Conservation (phyloP, 2,797 vertebrate species). For the Hippopotamyrus pictus region DNA sequence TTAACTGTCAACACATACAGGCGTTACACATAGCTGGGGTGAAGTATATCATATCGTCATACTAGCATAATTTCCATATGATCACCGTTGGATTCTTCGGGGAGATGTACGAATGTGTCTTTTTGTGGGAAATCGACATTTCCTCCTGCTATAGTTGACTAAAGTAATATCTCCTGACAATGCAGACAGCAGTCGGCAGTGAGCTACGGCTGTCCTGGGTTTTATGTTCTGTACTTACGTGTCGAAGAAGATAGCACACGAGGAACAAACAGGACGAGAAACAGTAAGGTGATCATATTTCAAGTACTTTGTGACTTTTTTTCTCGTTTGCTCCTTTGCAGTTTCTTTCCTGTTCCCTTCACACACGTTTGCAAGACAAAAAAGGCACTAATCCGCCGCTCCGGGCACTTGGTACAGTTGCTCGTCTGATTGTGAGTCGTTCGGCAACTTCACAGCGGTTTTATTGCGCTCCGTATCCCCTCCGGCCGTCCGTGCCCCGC, state of each 20-base stretch:
- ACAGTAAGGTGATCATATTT: slow-evolving; percentile 45
- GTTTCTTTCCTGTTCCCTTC: slow-evolving; percentile 18
- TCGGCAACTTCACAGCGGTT: slow-evolving; percentile 9
- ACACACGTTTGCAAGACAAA: slow-evolving; percentile 7
- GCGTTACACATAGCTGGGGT: not conserved
- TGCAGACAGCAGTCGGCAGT: not conserved
- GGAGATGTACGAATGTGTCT: slow-evolving; percentile 17
- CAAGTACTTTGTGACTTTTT: not conserved
- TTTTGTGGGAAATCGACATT: slow-evolving; percentile 23
- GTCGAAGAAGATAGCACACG: slow-evolving; percentile 43
- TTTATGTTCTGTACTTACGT: slow-evolving; percentile 54
- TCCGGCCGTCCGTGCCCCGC: slow-evolving; percentile 8
- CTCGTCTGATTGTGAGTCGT: slow-evolving; percentile 12
- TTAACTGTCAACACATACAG: not conserved
- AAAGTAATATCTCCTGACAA: slow-evolving; percentile 1
- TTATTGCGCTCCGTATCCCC: slow-evolving; percentile 23
- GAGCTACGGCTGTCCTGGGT: not conserved
- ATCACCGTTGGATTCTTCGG: slow-evolving; percentile 11
- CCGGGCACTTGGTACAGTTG: slow-evolving; percentile 12
- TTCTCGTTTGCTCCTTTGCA: not conserved
- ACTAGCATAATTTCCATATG: not conserved
- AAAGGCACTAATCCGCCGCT: slow-evolving; percentile 3
- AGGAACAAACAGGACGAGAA: slow-evolving; percentile 46
- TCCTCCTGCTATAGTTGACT: slow-evolving; percentile 13
- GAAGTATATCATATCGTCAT: not conserved